Evolutionary conservation across 1,140 invertebrate genomes (phyloP).

Genomic region (Drosophila nannoptera): DNA sequence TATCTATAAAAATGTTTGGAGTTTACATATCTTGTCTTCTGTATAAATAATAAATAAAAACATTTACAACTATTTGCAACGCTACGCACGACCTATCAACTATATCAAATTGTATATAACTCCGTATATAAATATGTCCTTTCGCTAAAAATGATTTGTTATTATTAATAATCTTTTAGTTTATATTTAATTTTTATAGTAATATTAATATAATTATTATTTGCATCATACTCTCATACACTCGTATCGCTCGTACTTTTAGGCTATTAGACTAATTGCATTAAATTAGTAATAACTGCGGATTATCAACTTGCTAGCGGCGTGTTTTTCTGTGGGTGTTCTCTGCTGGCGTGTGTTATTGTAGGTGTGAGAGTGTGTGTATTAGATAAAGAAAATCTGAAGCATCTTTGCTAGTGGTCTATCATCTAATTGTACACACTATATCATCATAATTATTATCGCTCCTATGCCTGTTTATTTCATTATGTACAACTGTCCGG

Average conservation of each 20-base stretch:
- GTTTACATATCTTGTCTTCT: slow-evolving; percentile 36
- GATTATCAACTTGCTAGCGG: slow-evolving; percentile 68
- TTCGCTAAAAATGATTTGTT: slow-evolving; percentile 72
- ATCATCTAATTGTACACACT: slow-evolving; percentile 69
- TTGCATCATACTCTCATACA: slow-evolving; percentile 31
- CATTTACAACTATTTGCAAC: slow-evolving; percentile 73
- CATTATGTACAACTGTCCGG: slow-evolving; percentile 82
- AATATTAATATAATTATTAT: slow-evolving; percentile 38
- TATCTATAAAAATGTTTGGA: slow-evolving; percentile 38
- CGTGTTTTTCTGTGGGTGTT: not conserved
- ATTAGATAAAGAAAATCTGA: slow-evolving; percentile 57
- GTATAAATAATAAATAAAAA: slow-evolving; percentile 74
- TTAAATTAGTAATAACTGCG: slow-evolving; percentile 76
- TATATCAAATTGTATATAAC: slow-evolving; percentile 72
- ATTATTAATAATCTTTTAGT: slow-evolving; percentile 38
- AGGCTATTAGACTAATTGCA: slow-evolving; percentile 65
- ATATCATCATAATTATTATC: slow-evolving; percentile 60
- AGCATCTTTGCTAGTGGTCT: slow-evolving; percentile 63
- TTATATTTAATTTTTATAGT: slow-evolving; percentile 32
- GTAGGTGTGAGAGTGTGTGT: slow-evolving; percentile 28
- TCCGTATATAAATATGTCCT: slow-evolving; percentile 74
- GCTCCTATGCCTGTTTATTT: slow-evolving; percentile 18
- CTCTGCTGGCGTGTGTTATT: slow-evolving; percentile 16
- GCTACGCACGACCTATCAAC: slow-evolving; percentile 71
- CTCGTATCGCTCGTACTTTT: slow-evolving; percentile 17